Base-by-base conservation (phyloP, 1,140 invertebrate genomes). In the Steinernema khuongi region DNA sequence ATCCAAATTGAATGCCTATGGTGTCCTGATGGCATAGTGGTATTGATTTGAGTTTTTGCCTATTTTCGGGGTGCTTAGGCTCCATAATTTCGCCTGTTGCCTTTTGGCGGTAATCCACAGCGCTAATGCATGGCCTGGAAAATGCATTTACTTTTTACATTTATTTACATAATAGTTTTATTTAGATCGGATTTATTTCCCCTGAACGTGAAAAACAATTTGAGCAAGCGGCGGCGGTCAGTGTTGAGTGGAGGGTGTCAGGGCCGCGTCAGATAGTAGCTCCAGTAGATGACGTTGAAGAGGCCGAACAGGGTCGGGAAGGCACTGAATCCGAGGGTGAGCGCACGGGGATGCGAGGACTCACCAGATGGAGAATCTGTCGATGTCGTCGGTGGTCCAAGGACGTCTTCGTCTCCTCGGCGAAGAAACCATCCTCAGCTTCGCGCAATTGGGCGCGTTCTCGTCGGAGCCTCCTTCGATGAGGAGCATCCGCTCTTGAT, bases 251-350 rank as follows among this genome's bases (percentile, higher is more conserved):
- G 50, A 60, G 14, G 50, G 71, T 19, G 28, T 73, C 22, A 72
- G 18, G 68, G 33, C 18, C 71, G 31, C 33, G 70, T 71, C 43
- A 82, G 69, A 32, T 81, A 81, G 67, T 81, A 81, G 14, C 71
- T 50, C 80, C 80, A 81, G 32, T 82, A 81, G 31, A 81, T 44
- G 19, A 81, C 74, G 50, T 81, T 81, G 72, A 81, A 81, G 11
- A 81, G 28, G 26, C 73, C 78, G 66, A 81, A 81, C 11, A 76
- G 28, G 43, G 80, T 74, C 29, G 80, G 80, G 67, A 81, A 81
- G 41, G 67, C 67, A 26, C 71, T n/a, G n/a, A n/a, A n/a, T n/a
- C n/a, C n/a, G n/a, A n/a, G n/a, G n/a, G n/a, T n/a, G n/a, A n/a
- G n/a, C n/a, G n/a, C n/a, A n/a, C n/a, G n/a, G n/a, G n/a, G n/a